Conservation (phyloP, 1,140 invertebrate species). For the Trichonephila clavata region DNA sequence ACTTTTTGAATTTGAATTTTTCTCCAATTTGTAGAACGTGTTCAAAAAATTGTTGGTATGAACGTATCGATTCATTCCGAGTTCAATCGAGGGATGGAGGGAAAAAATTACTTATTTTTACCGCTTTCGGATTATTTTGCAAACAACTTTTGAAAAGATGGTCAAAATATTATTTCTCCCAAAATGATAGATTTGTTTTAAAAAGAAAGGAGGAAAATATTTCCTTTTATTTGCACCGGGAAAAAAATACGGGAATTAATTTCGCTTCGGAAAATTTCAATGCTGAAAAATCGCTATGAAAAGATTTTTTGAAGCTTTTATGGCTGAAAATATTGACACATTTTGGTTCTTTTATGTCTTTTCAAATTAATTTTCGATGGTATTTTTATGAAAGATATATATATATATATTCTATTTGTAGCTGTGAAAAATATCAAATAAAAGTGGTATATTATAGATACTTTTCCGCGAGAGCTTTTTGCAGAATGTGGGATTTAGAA, state of each 20-base stretch:
- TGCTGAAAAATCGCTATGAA: background rate
- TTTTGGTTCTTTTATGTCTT: background rate
- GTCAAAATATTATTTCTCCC: background rate
- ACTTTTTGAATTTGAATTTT: no score
- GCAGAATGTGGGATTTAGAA: no score
- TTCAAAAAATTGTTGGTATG: no score
- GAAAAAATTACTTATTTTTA: background rate
- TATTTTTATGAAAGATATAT: background rate
- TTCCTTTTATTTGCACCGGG: background rate
- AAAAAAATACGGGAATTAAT: background rate
- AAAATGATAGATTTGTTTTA: background rate
- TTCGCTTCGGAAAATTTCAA: background rate
- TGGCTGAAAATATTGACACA: background rate
- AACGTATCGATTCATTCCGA: no score
- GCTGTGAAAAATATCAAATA: no score
- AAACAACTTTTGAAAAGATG: background rate
- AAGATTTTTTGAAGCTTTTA: background rate
- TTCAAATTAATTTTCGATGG: background rate
- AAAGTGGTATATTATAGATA: no score
- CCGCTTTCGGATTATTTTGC: background rate
- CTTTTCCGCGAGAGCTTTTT: no score
- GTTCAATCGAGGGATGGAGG: no score
- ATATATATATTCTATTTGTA: no score
- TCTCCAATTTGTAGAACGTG: no score
- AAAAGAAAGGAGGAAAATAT: background rate